phyloP scores from a whole-genome alignment of 2,113 vertebrate species.

The Hemiprocne comata region DNA sequence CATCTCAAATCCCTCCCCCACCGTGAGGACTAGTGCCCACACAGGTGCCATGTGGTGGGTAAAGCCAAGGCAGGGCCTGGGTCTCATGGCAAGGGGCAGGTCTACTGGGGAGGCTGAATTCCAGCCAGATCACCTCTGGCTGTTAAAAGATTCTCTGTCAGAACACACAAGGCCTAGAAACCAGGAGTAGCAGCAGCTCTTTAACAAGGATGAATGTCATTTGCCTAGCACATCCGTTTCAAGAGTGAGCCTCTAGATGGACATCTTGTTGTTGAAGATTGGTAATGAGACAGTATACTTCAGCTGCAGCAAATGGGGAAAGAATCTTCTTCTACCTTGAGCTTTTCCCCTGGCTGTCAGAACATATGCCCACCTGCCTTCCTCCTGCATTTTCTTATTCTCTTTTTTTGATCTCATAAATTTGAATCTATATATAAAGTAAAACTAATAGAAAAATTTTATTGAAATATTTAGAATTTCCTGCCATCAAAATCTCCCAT shows the following conservation, averaged over 20 bases:
- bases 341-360: neutral
- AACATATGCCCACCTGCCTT: neutral
- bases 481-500: neutral
- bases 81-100: accelerated
- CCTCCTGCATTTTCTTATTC: neutral
- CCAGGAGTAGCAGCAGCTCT: neutral
- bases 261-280: neutral
- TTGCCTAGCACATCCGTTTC: neutral
- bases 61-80: neutral
- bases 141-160: conserved; percentile 32
- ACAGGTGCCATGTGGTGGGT: accelerated
- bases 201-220: neutral
- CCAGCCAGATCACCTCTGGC: conserved; percentile 17
- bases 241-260: neutral
- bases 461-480: neutral
- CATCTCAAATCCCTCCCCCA: neutral
- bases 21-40: accelerated
- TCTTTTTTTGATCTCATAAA: neutral
- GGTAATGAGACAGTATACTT: neutral
- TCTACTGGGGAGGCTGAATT: neutral
- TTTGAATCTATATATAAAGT: neutral
- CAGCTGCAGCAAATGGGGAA: neutral
- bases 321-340: neutral
- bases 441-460: neutral
- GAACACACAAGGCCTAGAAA: neutral